Evolutionary conservation across 2,113 vertebrate species (phyloP).

Genomic region (Sinocyclocheilus anshuiensis): DNA sequence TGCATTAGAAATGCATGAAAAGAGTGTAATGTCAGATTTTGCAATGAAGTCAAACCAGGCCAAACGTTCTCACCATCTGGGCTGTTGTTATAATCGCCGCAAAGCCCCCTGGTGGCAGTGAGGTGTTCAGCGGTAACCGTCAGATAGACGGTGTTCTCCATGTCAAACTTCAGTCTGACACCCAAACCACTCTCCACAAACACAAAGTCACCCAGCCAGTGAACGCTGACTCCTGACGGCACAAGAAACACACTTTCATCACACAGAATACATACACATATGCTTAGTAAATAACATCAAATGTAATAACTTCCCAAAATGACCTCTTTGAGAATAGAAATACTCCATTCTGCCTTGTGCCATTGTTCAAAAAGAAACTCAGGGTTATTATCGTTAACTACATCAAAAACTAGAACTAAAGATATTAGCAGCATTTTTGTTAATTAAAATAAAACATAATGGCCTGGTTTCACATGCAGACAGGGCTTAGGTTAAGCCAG

Average conservation of each 20-base stretch:
- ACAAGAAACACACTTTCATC: neutral
- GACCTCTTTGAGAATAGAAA: too few species aligned
- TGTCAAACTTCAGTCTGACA: slow-evolving; percentile 78
- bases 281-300: neutral
- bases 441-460: too few species aligned
- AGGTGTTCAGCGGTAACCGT: slow-evolving; percentile 76
- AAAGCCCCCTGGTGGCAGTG: slow-evolving; percentile 81
- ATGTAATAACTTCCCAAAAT: neutral
- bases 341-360: too few species aligned
- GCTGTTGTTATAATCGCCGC: slow-evolving; percentile 84
- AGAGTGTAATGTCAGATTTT: neutral
- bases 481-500: too few species aligned
- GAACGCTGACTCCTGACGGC: slow-evolving; percentile 80
- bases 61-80: slow-evolving; percentile 71
- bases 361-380: too few species aligned
- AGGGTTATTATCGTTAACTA: too few species aligned
- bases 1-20: neutral
- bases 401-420: neutral
- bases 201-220: slow-evolving; percentile 89
- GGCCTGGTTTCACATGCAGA: too few species aligned
- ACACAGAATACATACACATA: neutral
- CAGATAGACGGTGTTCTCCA: slow-evolving; percentile 75
- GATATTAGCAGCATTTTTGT: neutral
- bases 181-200: slow-evolving; percentile 86
- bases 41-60: neutral